A percentile compares a stretch with the other conserved stretches of the same genome.
phyloP scores from a whole-genome alignment of 2,888 invertebrate species.

The Ophonus ardosiacus region DNA sequence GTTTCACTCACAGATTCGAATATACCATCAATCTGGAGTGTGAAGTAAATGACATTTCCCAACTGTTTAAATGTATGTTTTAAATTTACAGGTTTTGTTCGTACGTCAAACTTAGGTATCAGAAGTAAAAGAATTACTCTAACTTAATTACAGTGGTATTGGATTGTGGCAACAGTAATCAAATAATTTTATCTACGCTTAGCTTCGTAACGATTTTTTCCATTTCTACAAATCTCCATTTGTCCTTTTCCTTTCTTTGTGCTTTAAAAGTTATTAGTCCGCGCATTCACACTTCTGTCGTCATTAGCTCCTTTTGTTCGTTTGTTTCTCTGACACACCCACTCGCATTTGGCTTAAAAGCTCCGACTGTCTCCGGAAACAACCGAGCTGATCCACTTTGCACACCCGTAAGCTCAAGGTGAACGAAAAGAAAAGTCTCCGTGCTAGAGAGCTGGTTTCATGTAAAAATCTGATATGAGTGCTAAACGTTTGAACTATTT shows the following conservation, averaged over 20 bases:
- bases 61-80: too few species aligned
- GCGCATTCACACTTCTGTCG: constrained; percentile 32
- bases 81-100: too few species aligned
- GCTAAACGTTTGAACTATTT: constrained; percentile 21
- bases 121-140: not conserved
- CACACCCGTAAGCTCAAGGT: constrained; percentile 21
- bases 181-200: not conserved
- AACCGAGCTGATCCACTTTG: constrained; percentile 29
- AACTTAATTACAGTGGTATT: not conserved
- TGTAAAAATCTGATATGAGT: constrained; percentile 16
- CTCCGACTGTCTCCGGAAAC: constrained; percentile 51
- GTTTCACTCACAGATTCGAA: too few species aligned
- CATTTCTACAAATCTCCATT: not conserved
- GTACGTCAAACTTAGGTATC: too few species aligned
- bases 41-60: too few species aligned
- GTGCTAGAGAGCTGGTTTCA: not conserved
- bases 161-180: not conserved
- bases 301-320: constrained; percentile 48
- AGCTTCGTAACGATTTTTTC: not conserved
- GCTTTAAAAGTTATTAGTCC: constrained; percentile 29
- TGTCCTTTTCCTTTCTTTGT: constrained; percentile 18
- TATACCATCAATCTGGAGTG: too few species aligned
- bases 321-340: constrained; percentile 53
- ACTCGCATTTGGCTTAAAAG: constrained; percentile 39
- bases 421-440: constrained; percentile 45